A percentile compares a stretch with the other conserved stretches of the same genome.
These are phyloP conservation scores for Ophion ventricosus DNA, from an alignment of 2,888 invertebrate species.

Conservation along the genomic window DNA sequence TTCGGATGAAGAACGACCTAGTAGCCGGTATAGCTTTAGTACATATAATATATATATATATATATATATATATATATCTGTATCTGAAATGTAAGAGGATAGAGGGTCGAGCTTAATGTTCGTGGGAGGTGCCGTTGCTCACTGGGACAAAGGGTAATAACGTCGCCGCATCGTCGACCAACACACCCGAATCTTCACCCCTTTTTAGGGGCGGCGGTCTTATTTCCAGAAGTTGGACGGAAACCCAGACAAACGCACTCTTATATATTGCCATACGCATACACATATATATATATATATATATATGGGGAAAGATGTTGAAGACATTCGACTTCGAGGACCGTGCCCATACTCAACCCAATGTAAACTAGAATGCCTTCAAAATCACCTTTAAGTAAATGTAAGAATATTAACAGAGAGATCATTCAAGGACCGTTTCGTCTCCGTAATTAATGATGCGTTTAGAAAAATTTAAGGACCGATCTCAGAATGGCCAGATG, in stretches of 20 bases:
- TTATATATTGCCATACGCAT: slow-evolving; percentile 27
- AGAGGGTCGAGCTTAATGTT: slow-evolving; percentile 58
- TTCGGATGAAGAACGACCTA: slow-evolving; percentile 65
- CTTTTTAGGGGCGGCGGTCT: slow-evolving; percentile 59
- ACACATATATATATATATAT: slow-evolving; percentile 27
- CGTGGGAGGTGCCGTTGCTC: slow-evolving; percentile 61
- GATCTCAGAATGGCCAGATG: too few relatives aligned
- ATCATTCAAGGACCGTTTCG: too few relatives aligned
- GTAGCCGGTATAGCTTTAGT: slow-evolving; percentile 52
- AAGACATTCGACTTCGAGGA: too few relatives aligned
- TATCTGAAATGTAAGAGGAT: slow-evolving; percentile 36
- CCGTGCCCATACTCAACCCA: too few relatives aligned
- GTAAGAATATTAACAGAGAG: too few relatives aligned
- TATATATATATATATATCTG: slow-evolving; percentile 28
- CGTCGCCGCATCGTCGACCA: slow-evolving; percentile 63
- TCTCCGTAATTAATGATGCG: too few relatives aligned
- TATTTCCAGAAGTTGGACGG: slow-evolving; percentile 62
- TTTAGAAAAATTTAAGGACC: too few relatives aligned
- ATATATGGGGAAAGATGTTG: background rate
- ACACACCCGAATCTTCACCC: slow-evolving; percentile 63
- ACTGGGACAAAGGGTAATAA: slow-evolving; percentile 70
- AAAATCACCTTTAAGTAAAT: too few relatives aligned
- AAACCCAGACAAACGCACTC: slow-evolving; percentile 56
- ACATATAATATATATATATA: slow-evolving; percentile 34
- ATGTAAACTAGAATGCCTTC: too few relatives aligned